These are phyloP conservation scores for Trematocara macrostoma DNA, from an alignment of 2,113 vertebrate species.

Conservation along the genomic window DNA sequence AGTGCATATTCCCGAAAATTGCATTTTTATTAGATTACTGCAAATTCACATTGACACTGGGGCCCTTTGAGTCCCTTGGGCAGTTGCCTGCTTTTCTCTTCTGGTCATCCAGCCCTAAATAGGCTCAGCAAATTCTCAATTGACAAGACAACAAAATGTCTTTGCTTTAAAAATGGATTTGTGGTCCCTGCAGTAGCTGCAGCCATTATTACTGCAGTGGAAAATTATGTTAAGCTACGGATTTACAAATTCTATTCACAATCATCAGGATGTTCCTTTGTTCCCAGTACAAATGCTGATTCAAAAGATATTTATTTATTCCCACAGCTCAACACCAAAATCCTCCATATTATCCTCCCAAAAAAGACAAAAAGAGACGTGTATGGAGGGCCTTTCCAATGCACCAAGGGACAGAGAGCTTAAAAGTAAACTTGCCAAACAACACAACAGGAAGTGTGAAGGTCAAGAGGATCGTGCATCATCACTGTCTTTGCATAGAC, in stretches of 20 bases:
- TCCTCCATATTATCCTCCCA: background rate
- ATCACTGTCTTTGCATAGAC: slow-evolving; percentile 56
- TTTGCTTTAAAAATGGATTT: background rate
- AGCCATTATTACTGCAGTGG: background rate
- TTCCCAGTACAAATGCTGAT: background rate
- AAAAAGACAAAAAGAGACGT: background rate
- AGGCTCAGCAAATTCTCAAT: background rate
- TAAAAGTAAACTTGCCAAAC: slow-evolving; percentile 59
- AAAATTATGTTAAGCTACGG: background rate
- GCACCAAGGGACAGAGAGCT: slow-evolving; percentile 10
- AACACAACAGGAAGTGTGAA: slow-evolving; percentile 60
- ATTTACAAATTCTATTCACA: background rate
- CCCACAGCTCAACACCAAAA: background rate
- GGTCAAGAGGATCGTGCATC: slow-evolving; percentile 56
- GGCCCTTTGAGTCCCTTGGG: background rate
- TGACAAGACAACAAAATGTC: background rate
- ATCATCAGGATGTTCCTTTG: background rate
- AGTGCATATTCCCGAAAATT: background rate
- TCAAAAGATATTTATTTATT: background rate
- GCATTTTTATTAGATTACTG: background rate
- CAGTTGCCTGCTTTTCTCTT: background rate
- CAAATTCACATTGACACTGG: background rate
- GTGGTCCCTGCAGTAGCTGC: background rate
- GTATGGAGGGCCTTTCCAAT: background rate
- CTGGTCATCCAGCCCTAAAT: background rate